Evolutionary conservation across 1,140 invertebrate species (phyloP).

Genomic region (Caligus rogercresseyi): DNA sequence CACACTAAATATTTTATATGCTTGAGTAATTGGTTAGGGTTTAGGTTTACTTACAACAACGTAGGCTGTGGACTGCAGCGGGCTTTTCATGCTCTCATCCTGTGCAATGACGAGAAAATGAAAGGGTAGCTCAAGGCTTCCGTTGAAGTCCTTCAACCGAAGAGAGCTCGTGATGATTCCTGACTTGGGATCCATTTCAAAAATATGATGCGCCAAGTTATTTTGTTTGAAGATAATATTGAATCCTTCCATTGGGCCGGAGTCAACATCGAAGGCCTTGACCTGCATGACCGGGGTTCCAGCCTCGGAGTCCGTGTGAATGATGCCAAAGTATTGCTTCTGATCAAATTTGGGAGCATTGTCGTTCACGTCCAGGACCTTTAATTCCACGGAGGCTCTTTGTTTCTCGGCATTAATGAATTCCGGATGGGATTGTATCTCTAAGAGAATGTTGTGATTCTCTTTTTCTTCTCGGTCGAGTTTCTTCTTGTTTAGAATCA

Average conservation of each 20-base stretch:
- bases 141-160: not conserved
- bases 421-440: conserved; percentile 20
- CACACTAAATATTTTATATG: no score
- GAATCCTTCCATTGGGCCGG: conserved; percentile 31
- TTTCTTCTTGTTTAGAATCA: conserved; percentile 54
- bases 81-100: not conserved
- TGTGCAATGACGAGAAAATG: not conserved
- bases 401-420: conserved; percentile 45
- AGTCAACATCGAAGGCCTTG: conserved; percentile 62
- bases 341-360: conserved; percentile 42
- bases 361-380: conserved; percentile 72
- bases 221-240: not conserved
- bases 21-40: no score
- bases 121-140: not conserved
- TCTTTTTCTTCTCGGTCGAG: conserved; percentile 47
- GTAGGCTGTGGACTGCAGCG: not conserved
- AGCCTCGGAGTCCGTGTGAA: conserved; percentile 77
- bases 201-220: not conserved
- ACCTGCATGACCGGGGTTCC: conserved; percentile 70
- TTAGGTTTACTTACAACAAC: not conserved
- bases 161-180: not conserved
- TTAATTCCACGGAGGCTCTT: conserved; percentile 49
- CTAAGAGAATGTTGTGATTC: conserved; percentile 17
- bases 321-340: conserved; percentile 64
- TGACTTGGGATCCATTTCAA: not conserved